phyloP scores from a whole-genome alignment of 2,113 vertebrate genomes.

The Raphicerus campestris region DNA sequence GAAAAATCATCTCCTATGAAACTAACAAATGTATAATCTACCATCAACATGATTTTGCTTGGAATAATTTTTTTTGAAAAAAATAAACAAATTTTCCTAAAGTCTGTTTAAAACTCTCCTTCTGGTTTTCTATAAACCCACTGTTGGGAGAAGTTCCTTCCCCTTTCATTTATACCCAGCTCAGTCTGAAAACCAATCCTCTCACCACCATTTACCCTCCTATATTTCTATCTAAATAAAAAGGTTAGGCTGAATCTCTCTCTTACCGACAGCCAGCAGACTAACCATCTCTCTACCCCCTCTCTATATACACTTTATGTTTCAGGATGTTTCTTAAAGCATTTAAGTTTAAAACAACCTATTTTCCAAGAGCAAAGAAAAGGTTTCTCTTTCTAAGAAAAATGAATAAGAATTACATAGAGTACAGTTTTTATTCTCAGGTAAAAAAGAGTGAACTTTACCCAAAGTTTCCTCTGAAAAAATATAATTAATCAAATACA shows the following conservation, averaged over 20 bases:
- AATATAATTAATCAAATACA: background rate
- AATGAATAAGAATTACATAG: background rate
- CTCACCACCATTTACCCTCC: background rate
- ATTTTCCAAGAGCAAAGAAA: background rate
- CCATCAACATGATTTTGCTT: background rate
- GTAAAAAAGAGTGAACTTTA: background rate
- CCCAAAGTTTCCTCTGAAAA: background rate
- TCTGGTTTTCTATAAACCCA: background rate
- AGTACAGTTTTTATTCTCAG: background rate
- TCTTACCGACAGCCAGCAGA: background rate
- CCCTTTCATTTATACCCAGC: background rate
- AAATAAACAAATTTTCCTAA: background rate
- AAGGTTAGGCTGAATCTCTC: background rate
- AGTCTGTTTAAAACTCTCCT: background rate
- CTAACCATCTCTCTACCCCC: background rate
- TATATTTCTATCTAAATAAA: background rate
- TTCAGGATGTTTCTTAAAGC: background rate
- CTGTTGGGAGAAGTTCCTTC: background rate
- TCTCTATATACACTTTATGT: background rate
- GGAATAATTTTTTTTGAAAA: background rate
- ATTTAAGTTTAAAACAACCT: constrained; percentile 5
- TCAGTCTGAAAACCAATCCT: background rate
- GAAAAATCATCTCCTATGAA: background rate
- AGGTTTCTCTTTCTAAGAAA: background rate
- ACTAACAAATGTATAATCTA: background rate